Base-by-base conservation (phyloP, 2,797 vertebrate species). In the Poecilia velifera region DNA sequence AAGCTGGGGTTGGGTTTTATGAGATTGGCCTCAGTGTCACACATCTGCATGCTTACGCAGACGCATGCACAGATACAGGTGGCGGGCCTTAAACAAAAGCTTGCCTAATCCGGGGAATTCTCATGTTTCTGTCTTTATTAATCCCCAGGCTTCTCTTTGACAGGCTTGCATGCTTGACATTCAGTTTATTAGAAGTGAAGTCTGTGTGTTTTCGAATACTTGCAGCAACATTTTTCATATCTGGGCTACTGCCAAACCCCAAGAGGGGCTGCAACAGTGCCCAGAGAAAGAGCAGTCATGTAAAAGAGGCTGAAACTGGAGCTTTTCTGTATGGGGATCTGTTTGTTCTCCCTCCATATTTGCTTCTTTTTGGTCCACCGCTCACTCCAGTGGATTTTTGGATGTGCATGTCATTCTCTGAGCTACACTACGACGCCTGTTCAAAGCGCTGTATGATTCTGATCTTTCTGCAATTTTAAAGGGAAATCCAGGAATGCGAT, bases 1-100 rank as follows among this genome's bases (percentile, higher is more conserved):
- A 87, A 87, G 88, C 89, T 41, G 57, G 86, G 84, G 83, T 84
- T 86, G 81, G 77, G 80, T 92, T 93, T 90, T 83, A 92, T 80
- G 89, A 87, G 84, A 88, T 91, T 89, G 84, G 82, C 86, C 89
- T 85, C 28, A 0, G 31, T 91, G 85, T 82, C 79, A 82, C 86
- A 84, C 76, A 51, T 85, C 88, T 82, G 72, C 77, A 14, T 76
- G 57, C 72, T 86, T 62, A 76, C 74, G 74, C 81, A 46, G 31
- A 84, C 28, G 45, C 81, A 86, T 80, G 59, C 81, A 82, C 76
- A n/a, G 49, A 77, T 74, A 86, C 89, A 93, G 91, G 93, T 93
- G 91, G 89, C 70, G 72, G 73, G 74, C 79, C 86, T 88, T 78
- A 78, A 86, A 90, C 78, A 87, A 89, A 89, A 70, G 75, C 86